Evolutionary conservation across 2,113 vertebrate genomes (phyloP).

Genomic region (Bostrychus sinensis): DNA sequence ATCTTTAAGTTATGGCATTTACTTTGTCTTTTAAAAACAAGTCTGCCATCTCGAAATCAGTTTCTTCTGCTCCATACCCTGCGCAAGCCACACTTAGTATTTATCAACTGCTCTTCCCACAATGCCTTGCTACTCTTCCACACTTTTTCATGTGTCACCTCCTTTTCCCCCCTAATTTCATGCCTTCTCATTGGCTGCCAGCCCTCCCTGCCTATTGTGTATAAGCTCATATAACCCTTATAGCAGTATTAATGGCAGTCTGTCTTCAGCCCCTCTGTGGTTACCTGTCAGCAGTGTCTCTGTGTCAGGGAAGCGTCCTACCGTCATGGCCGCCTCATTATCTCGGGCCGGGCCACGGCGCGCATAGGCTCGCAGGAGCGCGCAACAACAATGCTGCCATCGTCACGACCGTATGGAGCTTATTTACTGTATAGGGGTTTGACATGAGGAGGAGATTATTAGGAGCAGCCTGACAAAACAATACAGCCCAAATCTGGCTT

Average conservation of each 20-base stretch:
- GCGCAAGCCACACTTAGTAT: no score
- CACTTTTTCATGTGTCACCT: conserved; percentile 21
- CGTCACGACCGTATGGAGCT: conserved; percentile 38
- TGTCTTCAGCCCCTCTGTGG: conserved; percentile 45
- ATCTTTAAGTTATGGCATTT: no score
- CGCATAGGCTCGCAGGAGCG: conserved; percentile 36
- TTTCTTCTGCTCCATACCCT: no score
- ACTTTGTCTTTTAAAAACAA: no score
- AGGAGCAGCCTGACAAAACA: conserved; percentile 19
- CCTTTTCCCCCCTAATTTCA: conserved; percentile 1
- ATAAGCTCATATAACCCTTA: conserved; percentile 30
- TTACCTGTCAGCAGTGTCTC: conserved; percentile 65
- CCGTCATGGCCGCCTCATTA: conserved; percentile 63
- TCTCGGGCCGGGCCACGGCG: conserved; percentile 16
- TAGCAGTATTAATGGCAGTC: conserved; percentile 49
- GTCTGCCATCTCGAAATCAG: no score
- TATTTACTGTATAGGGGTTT: conserved; percentile 55
- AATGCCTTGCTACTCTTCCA: conserved; percentile 13
- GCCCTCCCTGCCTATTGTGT: conserved; percentile 16
- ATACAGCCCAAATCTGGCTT: neutral
- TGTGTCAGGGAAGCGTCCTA: conserved; percentile 48
- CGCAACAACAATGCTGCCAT: conserved; percentile 46
- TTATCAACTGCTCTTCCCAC: neutral
- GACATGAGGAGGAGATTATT: conserved; percentile 44
- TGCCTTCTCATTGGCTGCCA: conserved; percentile 23